Percentiles rank a stretch among this genome's conserved stretches.
Evolutionary conservation across 2,888 invertebrate genomes (phyloP).

Genomic region (Hoplodrina blanda): DNA sequence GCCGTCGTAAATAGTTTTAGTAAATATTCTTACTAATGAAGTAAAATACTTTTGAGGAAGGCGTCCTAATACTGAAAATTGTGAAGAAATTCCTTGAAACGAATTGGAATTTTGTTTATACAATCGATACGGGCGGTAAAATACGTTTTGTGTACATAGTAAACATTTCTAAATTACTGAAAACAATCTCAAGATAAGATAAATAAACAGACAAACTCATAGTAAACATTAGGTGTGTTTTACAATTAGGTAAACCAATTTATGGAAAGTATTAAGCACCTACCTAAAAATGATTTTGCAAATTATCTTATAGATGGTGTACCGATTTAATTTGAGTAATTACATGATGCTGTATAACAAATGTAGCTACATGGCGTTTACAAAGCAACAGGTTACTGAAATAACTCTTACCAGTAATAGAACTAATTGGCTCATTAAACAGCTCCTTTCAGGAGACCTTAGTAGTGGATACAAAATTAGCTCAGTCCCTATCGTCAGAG

Average conservation of each 20-base stretch:
- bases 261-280: conserved; percentile 10
- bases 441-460: conserved; percentile 2
- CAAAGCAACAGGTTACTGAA: conserved; percentile 40
- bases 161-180: conserved; percentile 36
- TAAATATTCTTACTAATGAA: conserved; percentile 56
- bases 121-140: conserved; percentile 35
- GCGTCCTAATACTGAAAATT: conserved; percentile 29
- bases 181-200: conserved; percentile 24
- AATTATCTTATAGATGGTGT: conserved; percentile 4
- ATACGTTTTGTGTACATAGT: conserved; percentile 32
- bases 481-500: neutral
- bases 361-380: conserved; percentile 1
- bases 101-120: conserved; percentile 39
- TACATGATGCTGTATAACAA: neutral
- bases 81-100: conserved; percentile 36
- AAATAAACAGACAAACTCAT: conserved; percentile 40
- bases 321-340: neutral
- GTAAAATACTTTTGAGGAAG: conserved; percentile 31
- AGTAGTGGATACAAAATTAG: conserved; percentile 9
- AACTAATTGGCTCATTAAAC: conserved; percentile 15
- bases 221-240: conserved; percentile 34
- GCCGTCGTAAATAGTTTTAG: conserved; percentile 42
- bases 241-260: conserved; percentile 17
- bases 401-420: neutral
- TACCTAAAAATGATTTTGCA: neutral